A percentile compares a stretch with the other conserved stretches of the same genome.
Conservation (phyloP, 2,888 invertebrate species). For the Plutella xylostella region DNA sequence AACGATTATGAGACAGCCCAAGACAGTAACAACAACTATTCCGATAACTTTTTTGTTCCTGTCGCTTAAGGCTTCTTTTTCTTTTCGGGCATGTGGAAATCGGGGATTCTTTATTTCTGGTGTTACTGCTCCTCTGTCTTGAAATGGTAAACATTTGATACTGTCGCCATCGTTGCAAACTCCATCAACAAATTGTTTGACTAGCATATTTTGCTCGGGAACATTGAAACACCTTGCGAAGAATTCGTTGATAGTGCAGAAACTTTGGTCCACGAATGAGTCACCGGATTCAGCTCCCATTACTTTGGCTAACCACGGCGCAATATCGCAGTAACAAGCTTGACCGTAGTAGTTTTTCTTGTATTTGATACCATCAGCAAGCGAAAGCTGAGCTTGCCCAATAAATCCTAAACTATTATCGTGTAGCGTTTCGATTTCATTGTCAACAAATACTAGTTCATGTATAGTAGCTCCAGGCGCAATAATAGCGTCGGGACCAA, state of each 20-base stretch:
- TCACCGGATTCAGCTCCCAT: conserved; percentile 45
- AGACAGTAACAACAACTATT: conserved; percentile 64
- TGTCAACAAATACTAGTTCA: conserved; percentile 61
- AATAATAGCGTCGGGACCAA: conserved; percentile 67
- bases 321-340: conserved; percentile 73
- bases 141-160: conserved; percentile 70
- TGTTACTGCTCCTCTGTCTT: conserved; percentile 35
- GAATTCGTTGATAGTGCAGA: conserved; percentile 70
- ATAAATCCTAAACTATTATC: conserved; percentile 71
- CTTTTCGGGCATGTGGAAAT: conserved; percentile 48
- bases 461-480: conserved; percentile 65
- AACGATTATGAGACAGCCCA: conserved; percentile 62
- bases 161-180: conserved; percentile 65
- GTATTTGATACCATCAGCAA: conserved; percentile 56
- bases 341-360: conserved; percentile 73
- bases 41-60: conserved; percentile 53
- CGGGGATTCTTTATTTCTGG: conserved; percentile 58
- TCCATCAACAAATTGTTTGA: conserved; percentile 71
- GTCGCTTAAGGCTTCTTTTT: conserved; percentile 29
- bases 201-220: conserved; percentile 72
- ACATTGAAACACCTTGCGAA: conserved; percentile 75
- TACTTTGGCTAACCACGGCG: conserved; percentile 65
- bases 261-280: conserved; percentile 64
- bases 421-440: conserved; percentile 51
- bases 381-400: conserved; percentile 55